A percentile compares a stretch with the other conserved stretches of the same genome.
phyloP scores from a whole-genome alignment of 2,797 vertebrate species.

The Ammospiza maritima region DNA sequence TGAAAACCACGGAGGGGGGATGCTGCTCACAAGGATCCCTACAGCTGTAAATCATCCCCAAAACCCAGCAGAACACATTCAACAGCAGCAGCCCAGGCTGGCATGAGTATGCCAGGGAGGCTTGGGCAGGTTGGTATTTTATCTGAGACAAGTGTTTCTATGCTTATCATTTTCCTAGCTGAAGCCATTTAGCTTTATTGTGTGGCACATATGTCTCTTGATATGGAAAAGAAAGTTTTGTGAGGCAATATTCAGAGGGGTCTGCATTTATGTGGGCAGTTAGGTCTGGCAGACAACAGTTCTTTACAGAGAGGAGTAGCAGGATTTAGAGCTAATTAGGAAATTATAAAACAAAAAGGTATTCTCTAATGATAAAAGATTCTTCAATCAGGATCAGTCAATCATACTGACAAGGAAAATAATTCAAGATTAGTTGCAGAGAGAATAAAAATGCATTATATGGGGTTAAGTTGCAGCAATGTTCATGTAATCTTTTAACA shows the following conservation, averaged over 20 bases:
- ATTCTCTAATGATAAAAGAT: constrained; percentile 12
- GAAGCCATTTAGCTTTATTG: background rate
- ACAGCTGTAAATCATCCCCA: background rate
- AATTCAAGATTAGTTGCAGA: background rate
- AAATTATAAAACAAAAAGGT: constrained; percentile 48
- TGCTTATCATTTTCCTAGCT: background rate
- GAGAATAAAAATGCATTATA: constrained; percentile 1
- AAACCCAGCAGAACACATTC: background rate
- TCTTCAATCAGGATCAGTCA: constrained; percentile 35
- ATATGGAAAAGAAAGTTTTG: constrained; percentile 40
- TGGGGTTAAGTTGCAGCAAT: background rate
- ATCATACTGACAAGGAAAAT: constrained; percentile 43
- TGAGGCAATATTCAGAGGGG: background rate
- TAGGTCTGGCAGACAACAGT: background rate
- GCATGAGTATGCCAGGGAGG: background rate
- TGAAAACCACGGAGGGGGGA: background rate
- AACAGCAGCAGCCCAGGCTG: background rate
- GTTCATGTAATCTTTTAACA: background rate
- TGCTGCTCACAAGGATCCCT: background rate
- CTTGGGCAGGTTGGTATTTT: background rate
- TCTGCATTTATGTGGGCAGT: constrained; percentile 20
- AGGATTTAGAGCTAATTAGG: constrained; percentile 27
- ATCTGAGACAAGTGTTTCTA: background rate
- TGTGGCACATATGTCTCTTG: background rate
- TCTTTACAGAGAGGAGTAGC: background rate